A percentile compares a stretch with the other conserved stretches of the same genome.
phyloP scores from a whole-genome alignment of 1,140 invertebrate species.

The Diploscapter pachys region DNA sequence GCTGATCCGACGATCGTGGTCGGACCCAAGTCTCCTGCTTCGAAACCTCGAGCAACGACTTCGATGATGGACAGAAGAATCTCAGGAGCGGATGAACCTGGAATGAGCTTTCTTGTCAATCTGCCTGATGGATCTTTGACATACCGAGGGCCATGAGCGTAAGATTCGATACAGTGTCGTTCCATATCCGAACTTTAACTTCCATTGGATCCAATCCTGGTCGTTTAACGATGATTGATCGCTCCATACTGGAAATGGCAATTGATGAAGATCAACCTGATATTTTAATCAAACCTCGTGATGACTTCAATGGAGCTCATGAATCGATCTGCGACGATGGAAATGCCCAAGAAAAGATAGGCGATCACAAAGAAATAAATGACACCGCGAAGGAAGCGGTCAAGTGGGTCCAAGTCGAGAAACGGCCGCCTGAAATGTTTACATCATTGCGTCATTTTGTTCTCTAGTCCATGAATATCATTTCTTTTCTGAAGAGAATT shows the following conservation, averaged over 20 bases:
- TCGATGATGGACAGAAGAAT: constrained; percentile 95
- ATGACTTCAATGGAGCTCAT: constrained; percentile 99
- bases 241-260: constrained; percentile 48
- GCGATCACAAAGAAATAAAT: constrained; percentile 84
- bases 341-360: constrained; percentile 96
- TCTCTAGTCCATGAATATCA: too few species aligned
- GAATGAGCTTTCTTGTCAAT: background rate
- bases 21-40: constrained; percentile 92
- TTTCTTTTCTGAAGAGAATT: too few species aligned
- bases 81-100: constrained; percentile 86
- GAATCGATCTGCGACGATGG: constrained; percentile 95
- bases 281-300: constrained; percentile 72
- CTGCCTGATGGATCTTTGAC: too few species aligned
- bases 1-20: constrained; percentile 98
- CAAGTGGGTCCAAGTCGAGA: constrained; percentile 67
- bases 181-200: constrained; percentile 71
- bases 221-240: constrained; percentile 60
- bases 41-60: constrained; percentile 65
- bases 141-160: constrained; percentile 85
- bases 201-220: constrained; percentile 57
- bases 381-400: constrained; percentile 75
- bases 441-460: too few species aligned
- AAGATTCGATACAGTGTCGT: constrained; percentile 97
- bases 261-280: constrained; percentile 14
- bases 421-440: constrained; percentile 66